Base-by-base conservation (phyloP, 2,113 vertebrate genomes). In the Symphodus melops region DNA sequence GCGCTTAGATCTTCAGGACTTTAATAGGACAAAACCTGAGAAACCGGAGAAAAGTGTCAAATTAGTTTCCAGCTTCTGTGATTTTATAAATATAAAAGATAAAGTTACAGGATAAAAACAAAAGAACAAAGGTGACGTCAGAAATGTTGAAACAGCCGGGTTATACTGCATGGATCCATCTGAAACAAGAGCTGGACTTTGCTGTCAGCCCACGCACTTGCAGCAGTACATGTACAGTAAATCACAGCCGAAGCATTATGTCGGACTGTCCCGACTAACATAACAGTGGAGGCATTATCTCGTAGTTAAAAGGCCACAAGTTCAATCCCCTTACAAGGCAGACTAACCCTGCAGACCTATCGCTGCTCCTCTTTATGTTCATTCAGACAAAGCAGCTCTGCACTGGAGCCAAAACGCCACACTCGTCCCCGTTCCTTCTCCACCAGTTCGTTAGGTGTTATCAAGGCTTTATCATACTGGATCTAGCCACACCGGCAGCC, bases 401-500 rank as follows among this genome's bases (percentile, higher is more conserved):
- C 46, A 19, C 4, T 16, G 4, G 46, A 48, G 16, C 46, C 2
- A 48, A 5, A 17, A 19, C 7, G 7, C 46, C 16, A 17, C 3
- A 10, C 9, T 48, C 19, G 4, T 41, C 6, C 23, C 11, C 58
- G 28, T 8, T 20, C 46, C 12, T 19, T 53, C 28, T 53, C 28
- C 17, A n/a, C 51, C 46, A 51, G 33, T n/a, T 67, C 37, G 53
- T 49, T 41, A 41, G 2, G 3, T 17, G n/a, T 6, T 14, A 68
- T 41, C 0, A 37, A 79, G 21, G 71, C 14, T 55, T 66, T 69
- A 55, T 79, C 79, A 75, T 37, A 51, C 67, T 65, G 41, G 25
- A 37, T 68, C 44, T 66, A 58, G 53, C n/a, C 72, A 60, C 54
- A 70, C 25, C 14, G 3, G 33, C 61, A 72, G 59, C 56, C 72